Evolutionary conservation across 2,888 invertebrate species (phyloP), one percentile per base, ranked within the genome.

Genomic region (Diogma glabrata): DNA sequence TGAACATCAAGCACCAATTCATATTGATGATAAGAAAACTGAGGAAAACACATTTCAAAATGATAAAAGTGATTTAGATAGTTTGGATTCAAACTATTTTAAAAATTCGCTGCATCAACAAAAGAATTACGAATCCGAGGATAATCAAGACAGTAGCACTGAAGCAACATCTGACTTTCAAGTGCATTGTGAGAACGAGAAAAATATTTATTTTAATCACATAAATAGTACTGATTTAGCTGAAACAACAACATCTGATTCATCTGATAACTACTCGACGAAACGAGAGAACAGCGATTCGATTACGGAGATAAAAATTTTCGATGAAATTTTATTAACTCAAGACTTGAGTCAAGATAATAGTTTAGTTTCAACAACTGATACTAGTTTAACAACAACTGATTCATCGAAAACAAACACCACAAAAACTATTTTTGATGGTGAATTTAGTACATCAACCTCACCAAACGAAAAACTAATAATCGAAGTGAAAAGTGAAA

Each of bases 41-140:
- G 30, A 30, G 12, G n/a, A 12, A 4, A 8, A 51, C 16, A 28
- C 51, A 19, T 54, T 54, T 54, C 67, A 67, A 53, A 68, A 65
- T 60, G 70, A 70, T 58, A 70, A 67, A 59, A 70, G 70, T 56
- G 70, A 70, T 57, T 66, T 70, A 60, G 70, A 69, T 57, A 70
- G 70, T 54, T 60, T 70, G 19, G 69, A 70, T 54, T 70, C 70
- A 10, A 69, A 70, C 48, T 70, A 70, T 53, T 70, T 70, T 52
- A 67, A 68, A 57, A 67, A 70, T 48, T 70, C 70, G 3, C 54
- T 66, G 53, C 70, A 70, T 54, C 70, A 70, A 56, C 61, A 57
- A 16, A 64, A 64, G n/a, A 26, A 5, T n/a, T 12, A 47, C 19
- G 22, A 47, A n/a, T 26, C 30, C 16, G 22, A 23, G 22, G 45